phyloP scores from a whole-genome alignment of 2,113 vertebrate genomes.

The Porphyrio hochstetteri region DNA sequence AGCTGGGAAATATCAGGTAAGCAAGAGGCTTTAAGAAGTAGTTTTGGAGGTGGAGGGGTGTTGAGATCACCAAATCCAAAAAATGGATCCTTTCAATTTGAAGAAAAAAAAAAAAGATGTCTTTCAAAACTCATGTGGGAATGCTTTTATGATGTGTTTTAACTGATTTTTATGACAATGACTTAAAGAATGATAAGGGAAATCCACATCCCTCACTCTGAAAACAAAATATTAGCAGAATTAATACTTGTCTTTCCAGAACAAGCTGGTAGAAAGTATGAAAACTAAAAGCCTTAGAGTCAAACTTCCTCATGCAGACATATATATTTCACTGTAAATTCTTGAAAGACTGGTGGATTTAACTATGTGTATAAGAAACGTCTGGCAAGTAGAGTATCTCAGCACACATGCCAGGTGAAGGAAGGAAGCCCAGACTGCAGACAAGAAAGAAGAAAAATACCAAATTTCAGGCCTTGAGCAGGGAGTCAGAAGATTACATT shows the following conservation, averaged over 20 bases:
- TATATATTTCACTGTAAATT: not conserved
- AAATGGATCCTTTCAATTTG: not conserved
- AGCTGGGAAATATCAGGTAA: not conserved
- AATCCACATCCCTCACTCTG: not conserved
- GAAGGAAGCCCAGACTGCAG: not conserved
- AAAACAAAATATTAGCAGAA: not conserved
- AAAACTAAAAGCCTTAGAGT: not conserved
- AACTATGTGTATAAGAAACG: not conserved
- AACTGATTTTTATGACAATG: not conserved
- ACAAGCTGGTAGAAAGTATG: not conserved
- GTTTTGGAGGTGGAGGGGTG: fast-evolving
- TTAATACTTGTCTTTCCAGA: not conserved
- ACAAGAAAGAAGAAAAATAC: not conserved
- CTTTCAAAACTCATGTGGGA: not conserved
- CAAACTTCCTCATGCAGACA: not conserved
- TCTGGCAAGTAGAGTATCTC: slow-evolving; percentile 4
- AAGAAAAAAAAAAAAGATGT: not conserved
- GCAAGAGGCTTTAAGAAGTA: not conserved
- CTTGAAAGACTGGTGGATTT: not conserved
- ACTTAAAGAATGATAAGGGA: not conserved
- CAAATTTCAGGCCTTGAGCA: not conserved
- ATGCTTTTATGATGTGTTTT: not conserved
- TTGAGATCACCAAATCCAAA: not conserved
- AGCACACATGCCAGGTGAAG: not conserved
- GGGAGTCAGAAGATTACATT: not conserved